Evolutionary conservation across 1,140 invertebrate genomes (phyloP).

Genomic region (Brachionus angularis): DNA sequence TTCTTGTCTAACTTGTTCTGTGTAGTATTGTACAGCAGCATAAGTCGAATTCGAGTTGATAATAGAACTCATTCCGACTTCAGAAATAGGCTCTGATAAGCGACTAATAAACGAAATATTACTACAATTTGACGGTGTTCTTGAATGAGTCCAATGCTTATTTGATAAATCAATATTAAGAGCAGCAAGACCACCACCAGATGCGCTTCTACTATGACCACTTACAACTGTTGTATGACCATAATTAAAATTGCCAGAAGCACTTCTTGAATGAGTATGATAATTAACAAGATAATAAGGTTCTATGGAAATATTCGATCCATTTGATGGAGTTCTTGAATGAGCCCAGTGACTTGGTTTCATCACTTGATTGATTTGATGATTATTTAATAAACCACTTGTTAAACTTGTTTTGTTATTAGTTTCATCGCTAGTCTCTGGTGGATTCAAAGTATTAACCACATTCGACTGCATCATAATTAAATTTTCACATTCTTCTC

Average conservation of each 20-base stretch:
- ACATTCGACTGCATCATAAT: constrained; percentile 2
- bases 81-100: constrained; percentile 28
- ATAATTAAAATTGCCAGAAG: constrained; percentile 31
- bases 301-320: constrained; percentile 24
- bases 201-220: neutral
- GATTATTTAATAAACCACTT: neutral
- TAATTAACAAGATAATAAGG: constrained; percentile 25
- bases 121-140: constrained; percentile 39
- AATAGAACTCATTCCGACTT: neutral
- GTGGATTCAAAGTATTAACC: neutral
- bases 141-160: constrained; percentile 32
- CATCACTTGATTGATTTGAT: neutral
- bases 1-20: constrained; percentile 35
- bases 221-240: constrained; percentile 5
- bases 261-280: constrained; percentile 30
- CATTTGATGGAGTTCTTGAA: constrained; percentile 35
- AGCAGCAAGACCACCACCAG: neutral
- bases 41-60: neutral
- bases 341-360: constrained; percentile 35
- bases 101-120: constrained; percentile 42
- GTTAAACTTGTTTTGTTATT: neutral
- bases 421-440: neutral
- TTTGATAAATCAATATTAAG: neutral
- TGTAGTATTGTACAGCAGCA: constrained; percentile 23
- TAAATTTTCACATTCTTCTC: constrained; percentile 8